These are phyloP conservation scores for Nymphalis c-album DNA, from an alignment of 2,888 invertebrate genomes.

Conservation along the genomic window DNA sequence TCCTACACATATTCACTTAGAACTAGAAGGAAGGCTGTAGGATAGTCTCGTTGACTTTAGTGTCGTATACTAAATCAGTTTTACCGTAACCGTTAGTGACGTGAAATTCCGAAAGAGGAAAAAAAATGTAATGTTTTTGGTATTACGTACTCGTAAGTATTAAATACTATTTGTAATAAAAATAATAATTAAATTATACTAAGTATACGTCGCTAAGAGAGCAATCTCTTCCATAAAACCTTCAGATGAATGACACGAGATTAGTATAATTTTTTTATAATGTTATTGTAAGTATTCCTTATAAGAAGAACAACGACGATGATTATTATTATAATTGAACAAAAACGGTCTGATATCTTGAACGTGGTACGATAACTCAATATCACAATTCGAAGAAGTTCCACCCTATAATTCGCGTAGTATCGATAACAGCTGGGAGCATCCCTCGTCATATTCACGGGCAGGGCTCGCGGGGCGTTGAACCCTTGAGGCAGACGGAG, in stretches of 20 bases:
- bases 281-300: no score
- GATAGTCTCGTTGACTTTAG: conserved; percentile 12
- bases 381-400: conserved; percentile 11
- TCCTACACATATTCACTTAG: conserved; percentile 16
- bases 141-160: neutral
- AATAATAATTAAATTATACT: no score
- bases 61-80: conserved; percentile 27
- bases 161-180: no score
- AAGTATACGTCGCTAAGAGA: no score
- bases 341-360: neutral
- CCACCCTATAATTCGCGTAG: conserved; percentile 46
- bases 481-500: conserved; percentile 71
- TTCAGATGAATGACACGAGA: no score
- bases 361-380: conserved; percentile 4
- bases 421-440: conserved; percentile 69
- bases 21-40: conserved; percentile 11
- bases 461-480: conserved; percentile 75
- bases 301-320: neutral
- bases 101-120: neutral
- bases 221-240: no score
- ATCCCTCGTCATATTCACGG: conserved; percentile 75
- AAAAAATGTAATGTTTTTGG: neutral
- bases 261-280: no score
- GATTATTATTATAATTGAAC: neutral
- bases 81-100: conserved; percentile 18